Evolutionary conservation across 2,888 invertebrate genomes (phyloP).

Genomic region (Leptarthrus brevirostris): DNA sequence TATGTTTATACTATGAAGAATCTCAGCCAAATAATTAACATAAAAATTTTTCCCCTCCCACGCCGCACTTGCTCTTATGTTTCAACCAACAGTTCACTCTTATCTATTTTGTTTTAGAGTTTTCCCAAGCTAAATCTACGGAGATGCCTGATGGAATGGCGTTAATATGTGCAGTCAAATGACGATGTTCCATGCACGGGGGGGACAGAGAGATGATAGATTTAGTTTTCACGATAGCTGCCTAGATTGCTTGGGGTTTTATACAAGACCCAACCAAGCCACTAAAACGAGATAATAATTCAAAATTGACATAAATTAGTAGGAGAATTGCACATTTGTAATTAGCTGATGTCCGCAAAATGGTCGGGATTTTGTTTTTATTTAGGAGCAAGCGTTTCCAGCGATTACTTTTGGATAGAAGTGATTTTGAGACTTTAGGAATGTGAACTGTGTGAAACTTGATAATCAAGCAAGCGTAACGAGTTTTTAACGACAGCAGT

Average conservation of each 20-base stretch:
- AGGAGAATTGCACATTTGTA: neutral
- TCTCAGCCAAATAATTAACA: conserved; percentile 52
- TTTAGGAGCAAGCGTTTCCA: no score
- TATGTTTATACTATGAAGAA: conserved; percentile 49
- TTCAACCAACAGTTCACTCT: neutral
- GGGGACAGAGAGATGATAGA: neutral
- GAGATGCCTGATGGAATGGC: neutral
- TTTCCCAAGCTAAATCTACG: conserved; percentile 5
- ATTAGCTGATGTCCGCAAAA: neutral
- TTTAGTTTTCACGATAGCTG: neutral
- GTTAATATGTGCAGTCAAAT: conserved; percentile 3
- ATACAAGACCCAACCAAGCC: neutral
- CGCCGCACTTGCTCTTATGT: conserved; percentile 2
- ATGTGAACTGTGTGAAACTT: no score
- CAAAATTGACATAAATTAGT: neutral
- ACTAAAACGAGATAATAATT: neutral
- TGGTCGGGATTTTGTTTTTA: neutral
- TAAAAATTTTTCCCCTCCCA: conserved; percentile 31
- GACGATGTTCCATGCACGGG: neutral
- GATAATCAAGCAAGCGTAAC: no score
- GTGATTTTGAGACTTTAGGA: no score
- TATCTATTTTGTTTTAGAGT: conserved; percentile 27
- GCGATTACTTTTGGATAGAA: no score
- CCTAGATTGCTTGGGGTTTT: neutral
- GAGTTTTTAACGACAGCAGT: no score